Percentiles rank a stretch among this genome's conserved stretches.
Evolutionary conservation across 2,797 vertebrate species (phyloP).

Genomic region (Sciurus vulgaris): DNA sequence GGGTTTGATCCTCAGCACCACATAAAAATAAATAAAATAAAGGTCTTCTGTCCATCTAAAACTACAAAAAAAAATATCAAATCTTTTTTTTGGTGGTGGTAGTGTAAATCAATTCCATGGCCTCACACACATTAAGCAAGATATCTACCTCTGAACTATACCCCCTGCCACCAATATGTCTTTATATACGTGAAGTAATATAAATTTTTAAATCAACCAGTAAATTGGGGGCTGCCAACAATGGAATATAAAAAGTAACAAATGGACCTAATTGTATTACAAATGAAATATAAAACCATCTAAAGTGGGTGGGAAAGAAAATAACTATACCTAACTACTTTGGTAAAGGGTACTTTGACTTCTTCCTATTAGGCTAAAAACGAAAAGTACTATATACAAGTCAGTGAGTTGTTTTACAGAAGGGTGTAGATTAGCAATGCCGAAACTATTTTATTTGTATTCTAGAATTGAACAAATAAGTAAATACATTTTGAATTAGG

Average conservation of each 20-base stretch:
- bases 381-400: constrained; percentile 20
- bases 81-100: background rate
- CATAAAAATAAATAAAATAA: too few species aligned
- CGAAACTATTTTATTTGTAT: constrained; percentile 53
- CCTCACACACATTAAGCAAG: background rate
- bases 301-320: background rate
- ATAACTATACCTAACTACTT: constrained; percentile 34
- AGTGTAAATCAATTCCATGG: background rate
- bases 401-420: constrained; percentile 44
- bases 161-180: background rate
- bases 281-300: constrained; percentile 45
- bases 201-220: background rate
- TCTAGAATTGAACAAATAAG: constrained; percentile 59
- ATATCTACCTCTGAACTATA: background rate
- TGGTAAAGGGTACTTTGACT: constrained; percentile 42
- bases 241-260: constrained; percentile 39
- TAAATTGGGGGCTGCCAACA: background rate
- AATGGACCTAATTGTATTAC: constrained; percentile 45
- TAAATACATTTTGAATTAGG: constrained; percentile 31
- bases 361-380: background rate
- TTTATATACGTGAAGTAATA: background rate
- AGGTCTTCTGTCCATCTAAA: too few species aligned
- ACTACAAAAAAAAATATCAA: background rate
- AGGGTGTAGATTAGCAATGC: background rate
- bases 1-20: too few species aligned